Evolutionary conservation across 2,888 invertebrate species (phyloP).

Genomic region (Ennomos erosarius): DNA sequence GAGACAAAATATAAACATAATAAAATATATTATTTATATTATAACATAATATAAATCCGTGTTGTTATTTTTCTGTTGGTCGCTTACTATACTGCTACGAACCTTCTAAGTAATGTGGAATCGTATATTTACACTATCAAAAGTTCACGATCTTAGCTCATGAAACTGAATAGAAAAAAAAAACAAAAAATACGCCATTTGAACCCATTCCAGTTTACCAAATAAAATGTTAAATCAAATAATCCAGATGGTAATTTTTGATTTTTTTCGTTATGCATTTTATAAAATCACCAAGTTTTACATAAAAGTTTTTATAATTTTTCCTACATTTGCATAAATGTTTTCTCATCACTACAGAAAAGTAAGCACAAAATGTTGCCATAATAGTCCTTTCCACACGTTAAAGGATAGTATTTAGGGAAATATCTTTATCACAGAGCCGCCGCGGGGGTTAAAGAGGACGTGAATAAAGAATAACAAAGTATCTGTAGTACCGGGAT

Average conservation of each 20-base stretch:
- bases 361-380: too few species aligned
- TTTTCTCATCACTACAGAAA: too few species aligned
- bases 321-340: too few species aligned
- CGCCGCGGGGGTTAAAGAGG: slow-evolving; percentile 44
- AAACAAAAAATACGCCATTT: neutral
- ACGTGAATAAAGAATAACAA: slow-evolving; percentile 64
- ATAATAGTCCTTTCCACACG: neutral
- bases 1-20: slow-evolving; percentile 31
- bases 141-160: slow-evolving; percentile 30
- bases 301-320: too few species aligned
- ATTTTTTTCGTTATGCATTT: too few species aligned
- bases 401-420: slow-evolving; percentile 52
- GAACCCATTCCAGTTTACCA: too few species aligned
- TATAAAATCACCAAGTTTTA: too few species aligned
- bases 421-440: slow-evolving; percentile 58
- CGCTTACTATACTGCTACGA: slow-evolving; percentile 33
- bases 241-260: neutral
- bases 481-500: slow-evolving; percentile 71
- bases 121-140: slow-evolving; percentile 45
- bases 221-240: neutral
- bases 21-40: too few species aligned
- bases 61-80: slow-evolving; percentile 46
- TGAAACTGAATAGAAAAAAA: slow-evolving; percentile 23
- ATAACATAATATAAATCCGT: too few species aligned
- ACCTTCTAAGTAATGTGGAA: slow-evolving; percentile 45